phyloP scores from a whole-genome alignment of 2,888 invertebrate species.

The Macaria liturata region DNA sequence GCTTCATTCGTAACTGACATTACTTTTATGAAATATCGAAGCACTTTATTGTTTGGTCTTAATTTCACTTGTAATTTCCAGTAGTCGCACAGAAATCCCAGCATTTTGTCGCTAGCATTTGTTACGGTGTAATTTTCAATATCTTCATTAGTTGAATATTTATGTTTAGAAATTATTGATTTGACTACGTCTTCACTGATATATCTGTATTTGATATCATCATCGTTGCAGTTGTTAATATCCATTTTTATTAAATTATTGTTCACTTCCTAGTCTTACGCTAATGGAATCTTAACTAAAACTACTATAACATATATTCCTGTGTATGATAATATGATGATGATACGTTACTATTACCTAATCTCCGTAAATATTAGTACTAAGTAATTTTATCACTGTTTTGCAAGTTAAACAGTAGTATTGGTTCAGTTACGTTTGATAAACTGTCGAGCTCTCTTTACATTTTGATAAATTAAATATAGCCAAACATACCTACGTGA shows the following conservation, averaged over 20 bases:
- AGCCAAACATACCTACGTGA: too few relatives aligned
- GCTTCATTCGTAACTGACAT: conserved; percentile 60
- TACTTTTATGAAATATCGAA: conserved; percentile 67
- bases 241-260: conserved; percentile 2
- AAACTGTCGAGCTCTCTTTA: too few relatives aligned
- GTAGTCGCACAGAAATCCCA: conserved; percentile 73
- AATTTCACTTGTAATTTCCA: conserved; percentile 61
- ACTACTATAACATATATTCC: too few relatives aligned
- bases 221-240: background rate
- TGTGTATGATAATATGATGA: background rate
- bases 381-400: conserved; percentile 3
- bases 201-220: conserved; percentile 20
- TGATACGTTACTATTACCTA: background rate
- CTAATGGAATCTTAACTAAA: too few relatives aligned
- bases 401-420: too few relatives aligned
- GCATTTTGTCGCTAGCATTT: conserved; percentile 69
- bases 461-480: too few relatives aligned
- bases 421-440: too few relatives aligned
- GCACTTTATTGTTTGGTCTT: conserved; percentile 35
- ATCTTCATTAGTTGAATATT: conserved; percentile 33
- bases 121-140: conserved; percentile 48
- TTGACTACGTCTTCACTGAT: conserved; percentile 55
- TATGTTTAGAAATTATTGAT: conserved; percentile 49
- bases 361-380: background rate
- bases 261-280: too few relatives aligned